phyloP scores from a whole-genome alignment of 2,888 invertebrate genomes.

The Dioctria rufipes region DNA sequence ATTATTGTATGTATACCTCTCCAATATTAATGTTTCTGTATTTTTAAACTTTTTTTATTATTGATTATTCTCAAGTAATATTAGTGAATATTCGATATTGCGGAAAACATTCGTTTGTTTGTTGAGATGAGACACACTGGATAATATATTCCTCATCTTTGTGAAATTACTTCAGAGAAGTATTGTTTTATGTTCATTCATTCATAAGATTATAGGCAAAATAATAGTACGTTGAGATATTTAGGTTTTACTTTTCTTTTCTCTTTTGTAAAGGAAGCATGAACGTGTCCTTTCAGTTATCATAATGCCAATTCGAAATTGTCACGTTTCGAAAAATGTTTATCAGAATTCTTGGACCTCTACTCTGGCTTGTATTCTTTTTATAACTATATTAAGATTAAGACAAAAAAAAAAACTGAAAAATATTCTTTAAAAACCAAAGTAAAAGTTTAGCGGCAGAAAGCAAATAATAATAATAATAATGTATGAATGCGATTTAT shows the following conservation, averaged over 20 bases:
- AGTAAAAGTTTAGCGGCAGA: slow-evolving; percentile 11
- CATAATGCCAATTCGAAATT: no score
- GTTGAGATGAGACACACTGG: background rate
- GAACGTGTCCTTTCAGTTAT: no score
- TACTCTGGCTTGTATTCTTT: no score
- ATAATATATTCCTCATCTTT: background rate
- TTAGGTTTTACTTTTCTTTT: no score
- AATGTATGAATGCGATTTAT: slow-evolving; percentile 37
- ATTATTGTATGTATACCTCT: slow-evolving; percentile 38
- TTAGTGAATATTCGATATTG: slow-evolving; percentile 27
- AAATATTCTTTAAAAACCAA: slow-evolving; percentile 41
- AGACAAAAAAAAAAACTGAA: background rate
- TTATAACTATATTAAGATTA: no score
- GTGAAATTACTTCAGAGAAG: background rate
- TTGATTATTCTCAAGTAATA: slow-evolving; percentile 22
- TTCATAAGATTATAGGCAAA: background rate
- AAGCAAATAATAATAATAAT: background rate
- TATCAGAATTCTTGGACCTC: no score
- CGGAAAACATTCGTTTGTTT: slow-evolving; percentile 29
- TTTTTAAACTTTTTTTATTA: slow-evolving; percentile 32
- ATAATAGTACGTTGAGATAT: no score
- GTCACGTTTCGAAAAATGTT: no score
- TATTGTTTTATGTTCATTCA: slow-evolving; percentile 7
- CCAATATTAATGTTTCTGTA: slow-evolving; percentile 40
- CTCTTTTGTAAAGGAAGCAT: no score